Conservation (phyloP, 2,113 vertebrate genomes). For the Circaetus gallicus region DNA sequence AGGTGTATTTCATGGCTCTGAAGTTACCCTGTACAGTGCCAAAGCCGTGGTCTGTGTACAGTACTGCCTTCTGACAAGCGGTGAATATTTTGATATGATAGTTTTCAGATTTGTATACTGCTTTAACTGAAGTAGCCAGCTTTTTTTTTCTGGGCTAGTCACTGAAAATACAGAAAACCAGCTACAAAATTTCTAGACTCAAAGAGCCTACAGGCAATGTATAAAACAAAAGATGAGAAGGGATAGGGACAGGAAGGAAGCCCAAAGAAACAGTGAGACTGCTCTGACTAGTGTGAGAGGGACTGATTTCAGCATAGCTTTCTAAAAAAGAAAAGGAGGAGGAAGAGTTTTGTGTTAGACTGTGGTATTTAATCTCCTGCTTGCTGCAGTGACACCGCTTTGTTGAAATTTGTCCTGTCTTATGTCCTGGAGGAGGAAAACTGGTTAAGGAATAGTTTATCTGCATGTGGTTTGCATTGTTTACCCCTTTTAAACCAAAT, state of each 20-base stretch:
- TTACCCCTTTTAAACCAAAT: neutral
- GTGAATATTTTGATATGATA: neutral
- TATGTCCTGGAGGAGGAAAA: neutral
- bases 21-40: neutral
- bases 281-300: neutral
- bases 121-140: neutral
- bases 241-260: neutral
- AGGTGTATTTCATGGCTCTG: neutral
- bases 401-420: neutral
- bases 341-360: neutral
- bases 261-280: neutral
- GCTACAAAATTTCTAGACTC: neutral
- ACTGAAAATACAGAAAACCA: neutral
- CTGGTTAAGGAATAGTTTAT: neutral
- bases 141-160: neutral
- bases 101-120: neutral
- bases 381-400: neutral
- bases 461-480: neutral
- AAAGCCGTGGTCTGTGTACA: fast-evolving
- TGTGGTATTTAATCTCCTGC: neutral
- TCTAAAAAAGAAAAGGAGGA: neutral
- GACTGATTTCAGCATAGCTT: neutral
- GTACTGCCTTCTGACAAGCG: neutral
- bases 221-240: neutral
- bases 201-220: neutral